Base-by-base conservation (phyloP, 1,140 invertebrate species). In the Drosophila equinoxialis region DNA sequence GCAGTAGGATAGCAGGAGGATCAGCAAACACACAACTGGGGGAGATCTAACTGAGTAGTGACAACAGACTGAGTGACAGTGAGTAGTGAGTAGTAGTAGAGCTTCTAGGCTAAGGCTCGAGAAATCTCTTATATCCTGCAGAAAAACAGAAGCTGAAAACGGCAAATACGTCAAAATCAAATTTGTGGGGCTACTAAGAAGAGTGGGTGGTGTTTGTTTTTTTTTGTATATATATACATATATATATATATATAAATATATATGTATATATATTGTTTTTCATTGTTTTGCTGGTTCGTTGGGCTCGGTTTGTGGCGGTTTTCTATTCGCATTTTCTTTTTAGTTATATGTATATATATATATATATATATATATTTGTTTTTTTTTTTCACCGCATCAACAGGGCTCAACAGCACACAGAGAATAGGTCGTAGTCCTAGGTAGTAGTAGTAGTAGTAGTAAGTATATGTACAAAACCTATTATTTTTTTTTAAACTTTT, bases 121-220 rank as follows among this genome's bases (percentile, higher is more conserved):
- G 85, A 74, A 83, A 77, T 59, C 57, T 59, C 76, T 81, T 65
- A 84, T 89, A 89, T 89, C 84, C 84, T 89, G 84, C 80, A 90
- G 84, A 89, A 51, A 89, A 84, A 89, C 45, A 51, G 71, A 89
- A 89, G 84, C 84, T 89, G 84, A 89, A 89, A 89, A 89, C 84
- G 85, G 84, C 84, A 89, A 89, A 89, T 84, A 89, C 85, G 80
- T 74, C 84, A 73, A 75, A 73, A 89, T 68, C 35, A 37, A 37
- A 71, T 75, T 30, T 82, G 62, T 77, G 67, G 68, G 37, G 37
- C 37, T 13, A 39, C 74, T 86, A 72, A 75, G 54, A 30, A 57
- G 61, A 54, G 6, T 62, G 61, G 58, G 13, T 62, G 60, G 45
- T 65, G 63, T 67, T 81, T 51, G 17, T 51, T 17, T 17, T 20